These are phyloP conservation scores for Hydroisotoma schaefferi DNA, from an alignment of 2,888 invertebrate species.

Conservation along the genomic window DNA sequence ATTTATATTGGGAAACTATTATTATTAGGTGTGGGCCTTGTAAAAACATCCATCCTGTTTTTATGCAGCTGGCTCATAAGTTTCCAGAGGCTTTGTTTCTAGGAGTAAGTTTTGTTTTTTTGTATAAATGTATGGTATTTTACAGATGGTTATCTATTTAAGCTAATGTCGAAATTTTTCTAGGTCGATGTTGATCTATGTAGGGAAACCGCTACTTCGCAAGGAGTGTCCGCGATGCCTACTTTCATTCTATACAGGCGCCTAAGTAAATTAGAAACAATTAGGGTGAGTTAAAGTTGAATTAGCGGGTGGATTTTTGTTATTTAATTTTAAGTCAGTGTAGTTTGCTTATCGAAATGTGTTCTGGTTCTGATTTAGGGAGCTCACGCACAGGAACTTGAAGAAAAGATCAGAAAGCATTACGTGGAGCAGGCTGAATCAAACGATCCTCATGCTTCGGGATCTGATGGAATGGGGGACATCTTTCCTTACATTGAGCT, in stretches of 20 bases:
- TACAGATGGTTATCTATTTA: not conserved
- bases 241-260: slow-evolving; percentile 95
- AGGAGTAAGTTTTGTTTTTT: slow-evolving; percentile 33
- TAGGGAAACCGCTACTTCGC: slow-evolving; percentile 77
- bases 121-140: not conserved
- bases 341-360: no score
- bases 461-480: slow-evolving; percentile 65
- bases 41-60: slow-evolving; percentile 86
- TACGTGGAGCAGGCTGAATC: slow-evolving; percentile 64
- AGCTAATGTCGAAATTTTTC: slow-evolving; percentile 51
- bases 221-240: slow-evolving; percentile 95
- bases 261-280: slow-evolving; percentile 33
- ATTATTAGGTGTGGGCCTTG: slow-evolving; percentile 99
- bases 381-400: slow-evolving; percentile 75
- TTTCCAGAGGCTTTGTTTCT: slow-evolving; percentile 82
- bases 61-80: slow-evolving; percentile 80
- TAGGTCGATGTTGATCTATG: slow-evolving; percentile 95
- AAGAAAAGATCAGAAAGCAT: slow-evolving; percentile 83
- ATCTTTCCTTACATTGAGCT: slow-evolving; percentile 43
- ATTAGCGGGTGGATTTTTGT: no score
- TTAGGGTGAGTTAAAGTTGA: slow-evolving; percentile 56
- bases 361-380: slow-evolving; percentile 66
- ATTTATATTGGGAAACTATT: no score
- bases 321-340: no score
- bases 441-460: slow-evolving; percentile 60